These are phyloP conservation scores for Caranx ignobilis DNA, from an alignment of 2,113 vertebrate genomes.

Conservation along the genomic window DNA sequence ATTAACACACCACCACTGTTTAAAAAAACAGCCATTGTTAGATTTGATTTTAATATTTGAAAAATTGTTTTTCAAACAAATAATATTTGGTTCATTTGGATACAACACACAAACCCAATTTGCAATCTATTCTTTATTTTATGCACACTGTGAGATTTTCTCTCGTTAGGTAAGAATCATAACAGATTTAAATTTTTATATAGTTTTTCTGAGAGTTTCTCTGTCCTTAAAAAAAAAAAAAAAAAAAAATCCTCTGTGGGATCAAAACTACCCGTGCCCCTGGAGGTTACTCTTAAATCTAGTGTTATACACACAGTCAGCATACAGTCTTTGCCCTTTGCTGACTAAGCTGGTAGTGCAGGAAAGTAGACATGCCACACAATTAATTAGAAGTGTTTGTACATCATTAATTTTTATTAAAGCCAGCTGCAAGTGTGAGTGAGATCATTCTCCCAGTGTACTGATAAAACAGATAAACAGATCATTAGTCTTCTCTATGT, in stretches of 20 bases:
- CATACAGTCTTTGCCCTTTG: slow-evolving; percentile 59
- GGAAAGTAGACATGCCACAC: slow-evolving; percentile 68
- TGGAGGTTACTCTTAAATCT: slow-evolving; percentile 49
- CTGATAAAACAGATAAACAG: slow-evolving; percentile 72
- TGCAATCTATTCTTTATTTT: not conserved
- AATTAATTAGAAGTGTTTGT: slow-evolving; percentile 83
- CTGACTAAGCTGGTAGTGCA: slow-evolving; percentile 61
- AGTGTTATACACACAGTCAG: slow-evolving; percentile 40
- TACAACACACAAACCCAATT: not conserved
- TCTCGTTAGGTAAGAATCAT: not conserved
- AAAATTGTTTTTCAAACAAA: not conserved
- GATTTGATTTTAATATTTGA: not conserved
- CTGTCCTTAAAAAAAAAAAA: not conserved
- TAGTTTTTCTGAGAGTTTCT: not conserved
- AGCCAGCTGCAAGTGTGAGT: slow-evolving; percentile 69
- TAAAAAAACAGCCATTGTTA: no score
- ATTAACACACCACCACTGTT: not conserved
- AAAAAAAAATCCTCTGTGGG: not conserved
- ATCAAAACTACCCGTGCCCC: not conserved
- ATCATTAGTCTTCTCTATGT: slow-evolving; percentile 67
- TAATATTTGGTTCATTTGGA: not conserved
- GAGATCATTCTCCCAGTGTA: slow-evolving; percentile 57
- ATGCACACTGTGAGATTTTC: not conserved
- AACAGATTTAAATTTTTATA: not conserved
- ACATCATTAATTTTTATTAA: slow-evolving; percentile 84